These are phyloP conservation scores for Eutolmus rufibarbis DNA, from an alignment of 2,888 invertebrate species.

Conservation along the genomic window DNA sequence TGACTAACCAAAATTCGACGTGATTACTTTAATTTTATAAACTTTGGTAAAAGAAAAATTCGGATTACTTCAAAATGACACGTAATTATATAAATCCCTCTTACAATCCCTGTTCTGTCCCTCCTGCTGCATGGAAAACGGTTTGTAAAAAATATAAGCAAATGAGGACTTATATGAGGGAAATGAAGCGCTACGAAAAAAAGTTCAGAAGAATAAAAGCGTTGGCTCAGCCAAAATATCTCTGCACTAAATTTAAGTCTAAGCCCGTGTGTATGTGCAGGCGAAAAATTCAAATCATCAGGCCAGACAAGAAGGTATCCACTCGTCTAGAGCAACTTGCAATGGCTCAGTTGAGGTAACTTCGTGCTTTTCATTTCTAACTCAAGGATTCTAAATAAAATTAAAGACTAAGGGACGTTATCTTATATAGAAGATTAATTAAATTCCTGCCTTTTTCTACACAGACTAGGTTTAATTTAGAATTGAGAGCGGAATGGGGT, in stretches of 20 bases:
- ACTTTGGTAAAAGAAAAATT: background rate
- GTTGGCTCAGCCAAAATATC: background rate
- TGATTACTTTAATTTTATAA: background rate
- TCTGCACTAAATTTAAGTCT: background rate
- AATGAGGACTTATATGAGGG: background rate
- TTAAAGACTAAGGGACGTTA: too few species aligned
- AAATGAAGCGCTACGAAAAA: background rate
- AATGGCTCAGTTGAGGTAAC: constrained; percentile 29
- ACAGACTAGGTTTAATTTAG: too few species aligned
- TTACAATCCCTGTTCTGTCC: background rate
- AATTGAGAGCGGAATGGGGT: too few species aligned
- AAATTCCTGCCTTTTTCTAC: too few species aligned
- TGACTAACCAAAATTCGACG: background rate
- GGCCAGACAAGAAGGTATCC: background rate
- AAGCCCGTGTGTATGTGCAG: background rate
- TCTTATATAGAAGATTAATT: too few species aligned
- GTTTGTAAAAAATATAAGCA: background rate
- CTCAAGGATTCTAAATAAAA: too few species aligned
- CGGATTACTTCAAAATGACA: background rate
- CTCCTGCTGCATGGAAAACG: background rate
- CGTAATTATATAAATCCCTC: background rate
- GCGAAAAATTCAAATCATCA: background rate
- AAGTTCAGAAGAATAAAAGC: background rate
- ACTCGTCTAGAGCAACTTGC: constrained; percentile 43
- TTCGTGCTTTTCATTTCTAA: background rate